These are phyloP conservation scores for Artemisiospiza belli DNA, from an alignment of 2,113 vertebrate species.

Conservation along the genomic window DNA sequence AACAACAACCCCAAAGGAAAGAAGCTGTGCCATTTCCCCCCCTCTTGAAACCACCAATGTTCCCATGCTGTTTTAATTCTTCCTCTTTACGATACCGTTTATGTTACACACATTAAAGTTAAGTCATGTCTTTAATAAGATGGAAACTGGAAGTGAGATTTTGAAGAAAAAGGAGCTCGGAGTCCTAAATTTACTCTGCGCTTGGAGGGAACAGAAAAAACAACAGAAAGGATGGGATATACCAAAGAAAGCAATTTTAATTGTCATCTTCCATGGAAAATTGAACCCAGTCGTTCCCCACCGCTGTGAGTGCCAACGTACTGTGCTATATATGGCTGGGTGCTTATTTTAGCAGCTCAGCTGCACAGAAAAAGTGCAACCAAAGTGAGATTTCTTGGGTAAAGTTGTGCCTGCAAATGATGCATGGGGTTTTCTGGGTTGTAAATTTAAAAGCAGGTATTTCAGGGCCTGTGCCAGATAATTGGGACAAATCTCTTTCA, in stretches of 20 bases:
- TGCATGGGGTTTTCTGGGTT: background rate
- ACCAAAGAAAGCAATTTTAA: slow-evolving; percentile 77
- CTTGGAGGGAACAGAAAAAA: slow-evolving; percentile 46
- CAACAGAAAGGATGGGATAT: slow-evolving; percentile 72
- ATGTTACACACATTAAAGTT: slow-evolving; percentile 82
- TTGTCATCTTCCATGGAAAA: slow-evolving; percentile 77
- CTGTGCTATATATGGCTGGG: slow-evolving; percentile 53
- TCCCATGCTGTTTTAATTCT: slow-evolving; percentile 78
- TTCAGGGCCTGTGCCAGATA: background rate
- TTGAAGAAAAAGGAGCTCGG: slow-evolving; percentile 63
- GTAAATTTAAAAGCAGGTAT: slow-evolving; percentile 37
- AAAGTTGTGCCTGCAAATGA: slow-evolving; percentile 28
- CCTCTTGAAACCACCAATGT: slow-evolving; percentile 28
- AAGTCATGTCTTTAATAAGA: slow-evolving; percentile 79
- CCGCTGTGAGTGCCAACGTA: background rate
- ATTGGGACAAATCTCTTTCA: slow-evolving; percentile 48
- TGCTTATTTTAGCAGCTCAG: slow-evolving; percentile 62
- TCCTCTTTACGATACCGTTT: slow-evolving; percentile 76
- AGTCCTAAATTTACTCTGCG: slow-evolving; percentile 41
- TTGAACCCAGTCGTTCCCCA: slow-evolving; percentile 68
- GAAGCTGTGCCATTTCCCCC: slow-evolving; percentile 41
- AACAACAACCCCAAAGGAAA: slow-evolving; percentile 68
- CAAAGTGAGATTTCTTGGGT: slow-evolving; percentile 24
- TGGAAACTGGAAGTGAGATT: slow-evolving; percentile 80
- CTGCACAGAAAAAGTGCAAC: slow-evolving; percentile 53